Conservation (phyloP, 2,113 vertebrate genomes). For the Tenebrosternarchus preto region DNA sequence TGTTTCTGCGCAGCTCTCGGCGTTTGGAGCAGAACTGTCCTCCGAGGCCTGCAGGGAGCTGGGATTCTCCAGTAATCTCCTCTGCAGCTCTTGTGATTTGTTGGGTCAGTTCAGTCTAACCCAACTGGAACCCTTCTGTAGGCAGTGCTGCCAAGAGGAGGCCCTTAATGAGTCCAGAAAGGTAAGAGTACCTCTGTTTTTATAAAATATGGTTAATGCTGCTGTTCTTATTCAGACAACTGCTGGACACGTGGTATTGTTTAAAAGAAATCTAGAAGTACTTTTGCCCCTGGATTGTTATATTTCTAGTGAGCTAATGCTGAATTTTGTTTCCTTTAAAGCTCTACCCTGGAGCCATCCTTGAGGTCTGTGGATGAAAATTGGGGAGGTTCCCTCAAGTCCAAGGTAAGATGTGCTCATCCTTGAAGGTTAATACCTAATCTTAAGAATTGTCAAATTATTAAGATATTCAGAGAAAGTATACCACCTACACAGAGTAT, state of each 20-base stretch:
- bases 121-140: slow-evolving; percentile 83
- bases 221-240: no score
- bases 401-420: slow-evolving; percentile 81
- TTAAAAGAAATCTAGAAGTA: no score
- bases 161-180: slow-evolving; percentile 89
- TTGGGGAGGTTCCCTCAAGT: slow-evolving; percentile 99
- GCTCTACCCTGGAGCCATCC: slow-evolving; percentile 95
- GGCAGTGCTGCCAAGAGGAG: slow-evolving; percentile 95
- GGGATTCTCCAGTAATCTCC: slow-evolving; percentile 96
- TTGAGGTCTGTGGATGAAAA: slow-evolving; percentile 99
- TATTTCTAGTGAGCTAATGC: not conserved
- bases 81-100: slow-evolving; percentile 94
- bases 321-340: slow-evolving; percentile 59
- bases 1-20: slow-evolving; percentile 73
- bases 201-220: no score
- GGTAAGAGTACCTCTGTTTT: slow-evolving; percentile 67
- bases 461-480: no score
- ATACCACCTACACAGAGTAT: no score
- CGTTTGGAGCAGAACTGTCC: slow-evolving; percentile 83
- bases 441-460: not conserved
- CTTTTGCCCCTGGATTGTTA: not conserved
- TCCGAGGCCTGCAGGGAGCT: slow-evolving; percentile 93
- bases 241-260: no score
- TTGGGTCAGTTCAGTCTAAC: slow-evolving; percentile 90
- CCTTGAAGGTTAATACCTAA: no score